Conservation (phyloP, 2,797 vertebrate species). For the Gymnopithys bicolor region DNA sequence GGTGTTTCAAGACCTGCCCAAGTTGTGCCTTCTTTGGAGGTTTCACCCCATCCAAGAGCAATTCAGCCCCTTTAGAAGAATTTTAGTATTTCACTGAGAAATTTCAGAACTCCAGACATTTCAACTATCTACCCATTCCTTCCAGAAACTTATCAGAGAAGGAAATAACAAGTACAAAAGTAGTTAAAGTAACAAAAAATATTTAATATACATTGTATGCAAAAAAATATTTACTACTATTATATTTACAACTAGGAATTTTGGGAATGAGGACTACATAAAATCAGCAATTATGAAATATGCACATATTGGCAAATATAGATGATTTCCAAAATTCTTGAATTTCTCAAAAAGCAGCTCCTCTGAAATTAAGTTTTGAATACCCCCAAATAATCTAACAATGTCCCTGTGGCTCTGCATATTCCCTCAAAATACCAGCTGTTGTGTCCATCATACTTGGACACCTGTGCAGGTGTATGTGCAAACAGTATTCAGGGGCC, state of each 20-base stretch:
- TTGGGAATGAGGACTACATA: background rate
- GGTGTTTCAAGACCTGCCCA: background rate
- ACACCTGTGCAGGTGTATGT: rapidly evolving
- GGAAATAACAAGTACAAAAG: background rate
- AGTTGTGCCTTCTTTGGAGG: background rate
- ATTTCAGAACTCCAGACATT: background rate
- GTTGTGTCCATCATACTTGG: background rate
- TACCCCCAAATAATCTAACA: background rate
- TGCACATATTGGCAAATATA: background rate
- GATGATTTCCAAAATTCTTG: background rate
- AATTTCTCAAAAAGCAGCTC: background rate
- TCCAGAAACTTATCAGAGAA: background rate
- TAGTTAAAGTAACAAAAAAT: background rate
- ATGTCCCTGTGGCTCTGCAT: background rate
- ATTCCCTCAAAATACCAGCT: background rate
- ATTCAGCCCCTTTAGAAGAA: background rate
- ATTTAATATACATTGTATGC: no score
- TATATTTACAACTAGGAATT: background rate
- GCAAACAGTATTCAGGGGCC: background rate
- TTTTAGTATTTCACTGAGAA: background rate
- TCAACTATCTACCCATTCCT: background rate
- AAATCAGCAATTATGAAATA: background rate
- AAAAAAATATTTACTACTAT: background rate
- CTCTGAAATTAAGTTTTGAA: background rate
- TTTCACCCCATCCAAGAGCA: background rate